These are phyloP conservation scores for Phaenicophaeus curvirostris DNA, from an alignment of 2,797 vertebrate species.

Conservation along the genomic window DNA sequence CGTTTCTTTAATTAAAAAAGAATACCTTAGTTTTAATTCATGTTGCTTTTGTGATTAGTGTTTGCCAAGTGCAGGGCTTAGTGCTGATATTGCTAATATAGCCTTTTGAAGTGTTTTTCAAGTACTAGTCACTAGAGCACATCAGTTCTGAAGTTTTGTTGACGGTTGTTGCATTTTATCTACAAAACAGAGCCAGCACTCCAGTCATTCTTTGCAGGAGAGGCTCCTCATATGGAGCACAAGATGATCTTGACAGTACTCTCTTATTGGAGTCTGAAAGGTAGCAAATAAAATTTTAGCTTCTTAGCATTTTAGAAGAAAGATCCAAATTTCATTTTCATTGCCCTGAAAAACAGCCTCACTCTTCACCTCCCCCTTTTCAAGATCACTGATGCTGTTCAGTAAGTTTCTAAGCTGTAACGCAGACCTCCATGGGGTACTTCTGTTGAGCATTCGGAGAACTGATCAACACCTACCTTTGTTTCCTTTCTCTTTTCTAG, in stretches of 20 bases:
- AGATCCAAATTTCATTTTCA: neutral
- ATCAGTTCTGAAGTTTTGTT: neutral
- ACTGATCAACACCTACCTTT: neutral
- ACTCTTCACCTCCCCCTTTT: neutral
- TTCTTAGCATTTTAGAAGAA: neutral
- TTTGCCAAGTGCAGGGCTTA: neutral
- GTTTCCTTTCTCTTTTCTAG: neutral
- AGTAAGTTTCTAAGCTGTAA: neutral
- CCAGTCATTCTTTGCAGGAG: neutral
- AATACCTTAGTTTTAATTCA: neutral
- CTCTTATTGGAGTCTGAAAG: neutral
- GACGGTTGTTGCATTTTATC: neutral
- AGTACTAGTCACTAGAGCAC: neutral
- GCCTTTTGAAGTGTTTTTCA: neutral
- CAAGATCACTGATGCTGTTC: neutral
- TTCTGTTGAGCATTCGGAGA: neutral
- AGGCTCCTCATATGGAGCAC: neutral
- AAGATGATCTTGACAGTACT: neutral
- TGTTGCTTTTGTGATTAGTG: neutral
- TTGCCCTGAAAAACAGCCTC: neutral
- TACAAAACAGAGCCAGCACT: neutral
- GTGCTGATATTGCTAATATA: neutral
- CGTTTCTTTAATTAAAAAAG: neutral
- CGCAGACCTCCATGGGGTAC: neutral
- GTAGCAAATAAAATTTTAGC: neutral